Conservation (phyloP, 2,113 vertebrate species). For the Oryzias curvinotus region DNA sequence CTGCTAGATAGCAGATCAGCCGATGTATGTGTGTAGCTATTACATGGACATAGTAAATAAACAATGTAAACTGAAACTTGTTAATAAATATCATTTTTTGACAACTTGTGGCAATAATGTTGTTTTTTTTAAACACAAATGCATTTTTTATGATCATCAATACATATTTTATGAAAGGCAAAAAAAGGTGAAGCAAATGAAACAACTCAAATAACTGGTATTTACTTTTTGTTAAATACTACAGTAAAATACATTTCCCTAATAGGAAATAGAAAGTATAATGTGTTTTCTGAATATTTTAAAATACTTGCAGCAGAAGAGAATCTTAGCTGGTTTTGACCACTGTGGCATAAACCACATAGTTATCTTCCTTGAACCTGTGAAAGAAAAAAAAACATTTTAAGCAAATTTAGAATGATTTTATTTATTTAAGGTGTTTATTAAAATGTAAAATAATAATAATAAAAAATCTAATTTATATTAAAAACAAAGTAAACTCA, state of each 20-base stretch:
- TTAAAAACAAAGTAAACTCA: too few relatives aligned
- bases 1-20: neutral
- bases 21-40: neutral
- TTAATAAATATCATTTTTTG: slow-evolving; percentile 47
- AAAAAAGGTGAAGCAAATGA: too few relatives aligned
- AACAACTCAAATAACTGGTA: too few relatives aligned
- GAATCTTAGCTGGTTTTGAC: slow-evolving; percentile 10
- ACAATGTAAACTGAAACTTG: slow-evolving; percentile 46
- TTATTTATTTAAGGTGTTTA: too few relatives aligned
- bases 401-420: neutral
- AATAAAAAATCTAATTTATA: too few relatives aligned
- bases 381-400: neutral
- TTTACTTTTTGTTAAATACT: too few relatives aligned
- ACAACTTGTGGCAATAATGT: neutral
- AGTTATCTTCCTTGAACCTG: neutral
- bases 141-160: too few relatives aligned
- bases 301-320: neutral
- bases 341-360: slow-evolving; percentile 50
- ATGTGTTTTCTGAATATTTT: neutral
- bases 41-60: slow-evolving; percentile 12
- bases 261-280: neutral
- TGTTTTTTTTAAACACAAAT: neutral
- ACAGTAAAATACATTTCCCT: too few relatives aligned
- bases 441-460: too few relatives aligned
- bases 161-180: too few relatives aligned